Evolutionary conservation across 2,113 vertebrate species (phyloP).

Genomic region (Caloenas nicobarica): DNA sequence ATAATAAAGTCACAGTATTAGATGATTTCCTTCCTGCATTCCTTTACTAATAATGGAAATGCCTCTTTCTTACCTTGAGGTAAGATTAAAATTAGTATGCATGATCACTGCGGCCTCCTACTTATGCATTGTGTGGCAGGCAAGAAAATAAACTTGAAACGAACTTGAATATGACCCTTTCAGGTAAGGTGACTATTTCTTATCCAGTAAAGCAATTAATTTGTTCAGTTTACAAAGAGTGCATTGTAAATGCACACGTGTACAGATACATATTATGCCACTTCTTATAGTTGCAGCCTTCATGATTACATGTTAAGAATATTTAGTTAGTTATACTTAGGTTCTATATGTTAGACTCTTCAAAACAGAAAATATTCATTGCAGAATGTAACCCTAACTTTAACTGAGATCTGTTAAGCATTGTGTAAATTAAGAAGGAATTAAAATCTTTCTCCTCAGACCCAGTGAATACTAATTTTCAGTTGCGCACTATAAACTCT

Average conservation of each 20-base stretch:
- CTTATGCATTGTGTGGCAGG: neutral
- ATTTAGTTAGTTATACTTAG: neutral
- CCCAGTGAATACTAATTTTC: neutral
- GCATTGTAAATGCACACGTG: neutral
- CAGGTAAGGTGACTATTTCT: neutral
- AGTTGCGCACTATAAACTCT: neutral
- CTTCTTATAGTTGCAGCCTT: neutral
- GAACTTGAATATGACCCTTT: neutral
- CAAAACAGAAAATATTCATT: conserved; percentile 6
- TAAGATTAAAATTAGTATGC: too few species aligned
- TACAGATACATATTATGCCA: neutral
- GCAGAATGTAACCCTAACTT: neutral
- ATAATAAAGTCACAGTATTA: neutral
- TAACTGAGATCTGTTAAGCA: conserved; percentile 1
- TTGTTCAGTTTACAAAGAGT: neutral
- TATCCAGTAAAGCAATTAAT: neutral
- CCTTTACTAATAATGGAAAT: neutral
- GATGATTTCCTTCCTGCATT: neutral
- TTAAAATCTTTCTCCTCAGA: conserved; percentile 10
- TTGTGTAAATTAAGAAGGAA: conserved; percentile 20
- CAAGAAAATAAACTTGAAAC: neutral
- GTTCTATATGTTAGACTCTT: neutral
- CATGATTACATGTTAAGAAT: neutral
- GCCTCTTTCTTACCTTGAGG: neutral
- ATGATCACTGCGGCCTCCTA: neutral